A percentile compares a stretch with the other conserved stretches of the same genome.
Evolutionary conservation across 2,888 invertebrate genomes (phyloP).

Genomic region (Tolmerus cingulatus): DNA sequence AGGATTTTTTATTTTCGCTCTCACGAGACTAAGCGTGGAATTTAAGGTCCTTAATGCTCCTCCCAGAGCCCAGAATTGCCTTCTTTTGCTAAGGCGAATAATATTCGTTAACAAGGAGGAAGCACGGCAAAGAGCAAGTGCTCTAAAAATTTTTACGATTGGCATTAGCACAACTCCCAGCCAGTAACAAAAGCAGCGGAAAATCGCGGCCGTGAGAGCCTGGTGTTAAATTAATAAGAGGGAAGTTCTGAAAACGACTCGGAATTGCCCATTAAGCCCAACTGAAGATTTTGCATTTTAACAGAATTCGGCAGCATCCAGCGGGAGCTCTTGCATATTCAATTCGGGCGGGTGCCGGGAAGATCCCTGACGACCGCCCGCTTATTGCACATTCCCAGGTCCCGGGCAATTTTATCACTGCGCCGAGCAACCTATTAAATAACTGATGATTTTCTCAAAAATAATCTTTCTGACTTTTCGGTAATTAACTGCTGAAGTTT

Average conservation of each 20-base stretch:
- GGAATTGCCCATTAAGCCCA: not conserved
- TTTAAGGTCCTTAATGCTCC: not conserved
- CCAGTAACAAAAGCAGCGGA: not conserved
- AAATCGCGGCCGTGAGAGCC: not conserved
- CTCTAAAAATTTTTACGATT: not conserved
- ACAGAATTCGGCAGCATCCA: not conserved
- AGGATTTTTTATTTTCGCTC: not conserved
- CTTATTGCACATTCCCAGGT: not conserved
- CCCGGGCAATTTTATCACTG: not conserved
- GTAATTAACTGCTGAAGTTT: not conserved
- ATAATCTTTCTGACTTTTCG: not conserved
- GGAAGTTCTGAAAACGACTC: not conserved
- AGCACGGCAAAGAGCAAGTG: not conserved
- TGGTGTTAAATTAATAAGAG: not conserved
- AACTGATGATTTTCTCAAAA: not conserved
- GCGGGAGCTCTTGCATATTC: not conserved
- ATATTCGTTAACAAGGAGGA: not conserved
- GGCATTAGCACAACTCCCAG: not conserved
- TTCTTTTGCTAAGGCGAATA: not conserved
- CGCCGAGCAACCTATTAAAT: not conserved
- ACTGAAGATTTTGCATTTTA: not conserved
- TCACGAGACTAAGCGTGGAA: not conserved
- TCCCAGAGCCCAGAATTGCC: not conserved
- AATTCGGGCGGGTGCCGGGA: not conserved
- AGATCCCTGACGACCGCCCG: not conserved